Evolutionary conservation across 2,888 invertebrate species (phyloP), one percentile per base, ranked within the genome.

Genomic region (Nomada ruficornis): DNA sequence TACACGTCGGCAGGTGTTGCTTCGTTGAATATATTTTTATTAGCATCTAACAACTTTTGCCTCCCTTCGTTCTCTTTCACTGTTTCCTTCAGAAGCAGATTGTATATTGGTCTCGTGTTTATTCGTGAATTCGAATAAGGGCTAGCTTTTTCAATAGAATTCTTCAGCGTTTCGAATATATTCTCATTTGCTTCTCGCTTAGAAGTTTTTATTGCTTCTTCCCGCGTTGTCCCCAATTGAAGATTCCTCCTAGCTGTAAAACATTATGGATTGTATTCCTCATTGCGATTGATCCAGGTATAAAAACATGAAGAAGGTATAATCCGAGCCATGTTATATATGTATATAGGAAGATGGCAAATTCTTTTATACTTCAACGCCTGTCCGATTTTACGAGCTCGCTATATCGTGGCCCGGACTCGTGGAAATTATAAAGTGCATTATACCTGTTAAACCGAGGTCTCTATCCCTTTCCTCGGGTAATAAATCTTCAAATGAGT

Each of bases 71-170:
- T 67, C 23, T 73, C 77, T 18, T 81, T 81, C 4, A 81, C 13
- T 18, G 65, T 59, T 62, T 83, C 78, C 13, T 75, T 67, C 29
- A 75, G 3, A 4, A 78, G 54, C 23, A 83, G 5, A 44, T 82
- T 67, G 42, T 82, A 75, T 75, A 78, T 82, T 44, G 67, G 78
- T 3, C 15, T 71, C 9, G 75, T 68, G 29, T 64, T 82, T 36
- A 77, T 60, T 44, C 42, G 55, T 2, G 42, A 29, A 20, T 57
- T 13, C 2, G 64, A 50, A 44, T 67, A 36, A 11, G 23, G 23
- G 0, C 26, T 18, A 1, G n/a, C 26, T 11, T 55, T 71, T 47
- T 77, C 82, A 2, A 80, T 54, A 0, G 83, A 59, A 44, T 4
- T 77, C 10, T 52, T 70, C 13, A 84, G 15, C 2, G 77, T 42